phyloP scores from a whole-genome alignment of 2,888 invertebrate species.

The Cephonodes hylas region DNA sequence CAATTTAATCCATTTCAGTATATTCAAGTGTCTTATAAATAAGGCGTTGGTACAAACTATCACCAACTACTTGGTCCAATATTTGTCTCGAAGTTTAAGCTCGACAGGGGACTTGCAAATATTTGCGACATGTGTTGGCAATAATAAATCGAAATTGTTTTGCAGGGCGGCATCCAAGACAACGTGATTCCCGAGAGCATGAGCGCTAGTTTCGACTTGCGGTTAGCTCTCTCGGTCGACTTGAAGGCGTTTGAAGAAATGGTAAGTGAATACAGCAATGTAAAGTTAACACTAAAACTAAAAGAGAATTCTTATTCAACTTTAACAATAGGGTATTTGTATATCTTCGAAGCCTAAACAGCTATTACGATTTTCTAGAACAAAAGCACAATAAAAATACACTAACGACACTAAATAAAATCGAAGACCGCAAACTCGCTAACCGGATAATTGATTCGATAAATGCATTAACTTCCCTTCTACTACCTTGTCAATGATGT shows the following conservation, averaged over 20 bases:
- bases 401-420: too few species aligned
- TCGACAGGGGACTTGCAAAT: neutral
- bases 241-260: constrained; percentile 82
- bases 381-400: too few species aligned
- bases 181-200: constrained; percentile 94
- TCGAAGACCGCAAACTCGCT: too few species aligned
- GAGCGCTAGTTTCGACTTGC: constrained; percentile 86
- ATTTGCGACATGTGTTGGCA: neutral
- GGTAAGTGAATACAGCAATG: constrained; percentile 55
- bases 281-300: neutral
- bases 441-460: too few species aligned
- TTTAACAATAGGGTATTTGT: too few species aligned
- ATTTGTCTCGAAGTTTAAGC: neutral
- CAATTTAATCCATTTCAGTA: too few species aligned
- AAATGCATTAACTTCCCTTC: too few species aligned
- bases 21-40: too few species aligned
- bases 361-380: too few species aligned
- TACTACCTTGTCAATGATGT: too few species aligned
- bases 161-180: constrained; percentile 91
- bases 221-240: constrained; percentile 83
- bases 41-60: neutral
- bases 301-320: too few species aligned
- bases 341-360: too few species aligned
- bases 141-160: constrained; percentile 11
- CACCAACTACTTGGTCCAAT: neutral